phyloP scores from a whole-genome alignment of 1,140 invertebrate species.

The Drosophila kepulauana region DNA sequence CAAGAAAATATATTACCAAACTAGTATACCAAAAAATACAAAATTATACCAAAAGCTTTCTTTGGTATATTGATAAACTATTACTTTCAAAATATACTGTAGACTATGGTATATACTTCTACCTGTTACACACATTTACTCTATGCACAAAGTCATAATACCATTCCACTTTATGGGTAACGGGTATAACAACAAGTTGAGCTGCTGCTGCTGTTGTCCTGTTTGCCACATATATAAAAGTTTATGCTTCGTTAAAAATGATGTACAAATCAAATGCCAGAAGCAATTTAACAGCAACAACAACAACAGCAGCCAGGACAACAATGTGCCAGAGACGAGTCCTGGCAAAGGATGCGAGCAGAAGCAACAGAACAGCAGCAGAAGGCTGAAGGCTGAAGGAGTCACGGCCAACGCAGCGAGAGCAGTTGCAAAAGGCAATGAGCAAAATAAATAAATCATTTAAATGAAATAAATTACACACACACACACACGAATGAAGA shows the following conservation, averaged over 20 bases:
- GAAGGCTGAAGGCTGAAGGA: conserved; percentile 25
- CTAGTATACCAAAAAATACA: no score
- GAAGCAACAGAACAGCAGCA: conserved; percentile 4
- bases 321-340: conserved; percentile 22
- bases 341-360: conserved; percentile 28
- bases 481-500: conserved; percentile 27
- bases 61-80: no score
- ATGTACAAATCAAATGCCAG: conserved; percentile 81
- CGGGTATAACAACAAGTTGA: conserved; percentile 12
- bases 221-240: conserved; percentile 45
- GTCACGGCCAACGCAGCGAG: conserved; percentile 51
- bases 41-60: no score
- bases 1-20: no score
- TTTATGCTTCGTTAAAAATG: conserved; percentile 81
- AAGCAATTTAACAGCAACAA: conserved; percentile 71
- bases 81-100: no score
- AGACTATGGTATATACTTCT: no score
- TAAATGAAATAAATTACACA: conserved; percentile 74
- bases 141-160: no score
- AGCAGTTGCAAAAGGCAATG: conserved; percentile 69
- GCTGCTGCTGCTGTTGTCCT: conserved; percentile 5
- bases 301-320: conserved; percentile 16
- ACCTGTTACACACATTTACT: no score
- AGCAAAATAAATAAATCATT: conserved; percentile 82
- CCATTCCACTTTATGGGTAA: no score